Evolutionary conservation across 2,888 invertebrate genomes (phyloP).

Genomic region (Caenorhabditis doughertyi): DNA sequence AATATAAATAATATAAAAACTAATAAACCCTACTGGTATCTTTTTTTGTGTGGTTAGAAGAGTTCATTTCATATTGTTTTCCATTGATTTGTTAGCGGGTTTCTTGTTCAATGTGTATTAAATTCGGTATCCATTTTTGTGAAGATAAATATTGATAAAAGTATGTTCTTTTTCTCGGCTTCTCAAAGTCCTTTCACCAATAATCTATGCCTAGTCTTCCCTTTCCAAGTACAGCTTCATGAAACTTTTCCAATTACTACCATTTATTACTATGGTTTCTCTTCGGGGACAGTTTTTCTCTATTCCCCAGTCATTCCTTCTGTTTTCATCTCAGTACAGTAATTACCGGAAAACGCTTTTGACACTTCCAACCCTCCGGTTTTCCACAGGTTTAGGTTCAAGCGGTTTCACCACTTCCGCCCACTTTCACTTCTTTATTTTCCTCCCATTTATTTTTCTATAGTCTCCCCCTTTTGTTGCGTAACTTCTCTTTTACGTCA

Average conservation of each 20-base stretch:
- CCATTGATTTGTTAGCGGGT: background rate
- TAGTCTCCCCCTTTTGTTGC: background rate
- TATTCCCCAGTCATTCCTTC: background rate
- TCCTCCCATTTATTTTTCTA: background rate
- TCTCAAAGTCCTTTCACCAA: too few relatives aligned
- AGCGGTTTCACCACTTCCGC: constrained; percentile 49
- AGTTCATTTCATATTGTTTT: background rate
- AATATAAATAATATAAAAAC: background rate
- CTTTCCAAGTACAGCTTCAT: too few relatives aligned
- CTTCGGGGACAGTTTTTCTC: constrained; percentile 8
- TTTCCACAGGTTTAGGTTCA: too few relatives aligned
- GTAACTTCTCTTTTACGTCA: constrained; percentile 4
- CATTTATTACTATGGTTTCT: constrained; percentile 13
- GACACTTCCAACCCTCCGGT: constrained; percentile 29
- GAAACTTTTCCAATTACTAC: background rate
- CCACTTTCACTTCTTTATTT: constrained; percentile 43
- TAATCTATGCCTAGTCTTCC: too few relatives aligned
- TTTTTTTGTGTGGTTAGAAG: background rate
- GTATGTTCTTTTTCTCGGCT: too few relatives aligned
- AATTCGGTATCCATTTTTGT: background rate
- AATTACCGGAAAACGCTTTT: constrained; percentile 37
- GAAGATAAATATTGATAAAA: background rate
- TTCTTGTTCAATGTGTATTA: background rate
- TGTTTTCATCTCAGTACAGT: background rate
- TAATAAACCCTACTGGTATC: constrained; percentile 41